Base-by-base conservation (phyloP, 2,113 vertebrate species). In the Malurus cyaneus region DNA sequence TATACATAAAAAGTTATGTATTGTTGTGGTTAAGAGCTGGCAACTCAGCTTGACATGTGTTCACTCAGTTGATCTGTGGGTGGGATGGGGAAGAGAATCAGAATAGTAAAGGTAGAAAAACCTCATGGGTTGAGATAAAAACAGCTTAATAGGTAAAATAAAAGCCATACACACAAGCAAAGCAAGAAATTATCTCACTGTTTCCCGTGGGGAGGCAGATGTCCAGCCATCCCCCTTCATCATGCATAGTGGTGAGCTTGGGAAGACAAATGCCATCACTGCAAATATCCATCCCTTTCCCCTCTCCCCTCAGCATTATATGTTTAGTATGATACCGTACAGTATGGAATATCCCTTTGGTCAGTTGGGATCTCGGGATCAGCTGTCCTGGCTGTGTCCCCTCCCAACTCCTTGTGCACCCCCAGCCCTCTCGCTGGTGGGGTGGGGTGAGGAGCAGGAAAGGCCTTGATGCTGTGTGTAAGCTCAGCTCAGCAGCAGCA, bases 1-100 rank as follows among this genome's bases (percentile, higher is more conserved):
- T 73, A 21, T 50, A 11, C 2, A 19, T 66, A 41, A 25, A 54
- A 87, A 18, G 2, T 34, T 62, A 29, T 12, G 3, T 50, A 4
- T 62, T 50, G 7, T 18, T 42, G 24, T 46, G 14, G 4, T 47
- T 87, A 32, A 53, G 39, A 69, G n/a, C 23, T 67, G 61, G 47
- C 18, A n/a, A 11, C 54, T 54, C 47, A 61, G 34, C 34, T 49
- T 36, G 34, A 49, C 14, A 8, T 4, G 2, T 54, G 29, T 12
- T 76, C 6, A 12, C 17, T 59, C 19, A 46, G 4, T 59, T 32
- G 18, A 17, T 56, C 17, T 0, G 1, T n/a, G 47, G 20, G 4
- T 71, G 32, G 50, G 36, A 59, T 10, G 32, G 39, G 14, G 14
- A 12, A 46, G 36, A 59, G 24, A 28, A 47, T 41, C 20, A 34